These are phyloP conservation scores for Hapalemur alaotrensis DNA, from an alignment of 2,797 vertebrate species.

Conservation along the genomic window DNA sequence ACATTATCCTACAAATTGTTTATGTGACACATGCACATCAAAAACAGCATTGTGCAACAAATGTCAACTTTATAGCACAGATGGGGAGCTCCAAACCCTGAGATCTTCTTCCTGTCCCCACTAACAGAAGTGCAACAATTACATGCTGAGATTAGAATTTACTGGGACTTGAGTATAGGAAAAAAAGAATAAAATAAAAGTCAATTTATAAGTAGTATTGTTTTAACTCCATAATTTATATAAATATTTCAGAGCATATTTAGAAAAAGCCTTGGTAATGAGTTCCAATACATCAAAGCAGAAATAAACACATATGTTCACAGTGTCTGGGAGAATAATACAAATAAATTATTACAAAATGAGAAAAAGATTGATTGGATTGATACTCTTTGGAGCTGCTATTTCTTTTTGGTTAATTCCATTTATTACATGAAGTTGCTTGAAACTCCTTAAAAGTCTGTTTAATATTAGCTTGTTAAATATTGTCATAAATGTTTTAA, in stretches of 20 bases:
- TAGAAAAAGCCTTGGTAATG: conserved; percentile 66
- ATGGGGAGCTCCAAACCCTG: background rate
- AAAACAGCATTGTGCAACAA: background rate
- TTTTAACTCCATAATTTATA: conserved; percentile 59
- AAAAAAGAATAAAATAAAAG: conserved; percentile 36
- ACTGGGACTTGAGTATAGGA: background rate
- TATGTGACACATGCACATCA: background rate
- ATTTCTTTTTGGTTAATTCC: conserved; percentile 60
- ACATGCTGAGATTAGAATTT: conserved; percentile 27
- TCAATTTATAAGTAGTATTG: conserved; percentile 56
- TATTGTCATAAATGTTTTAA: conserved; percentile 79
- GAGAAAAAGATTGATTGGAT: conserved; percentile 73
- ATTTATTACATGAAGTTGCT: conserved; percentile 68
- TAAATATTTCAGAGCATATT: conserved; percentile 74
- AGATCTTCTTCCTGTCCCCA: background rate
- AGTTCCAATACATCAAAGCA: conserved; percentile 71
- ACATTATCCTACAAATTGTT: background rate
- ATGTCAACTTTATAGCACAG: background rate
- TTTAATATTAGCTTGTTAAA: conserved; percentile 77
- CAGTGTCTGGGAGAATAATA: conserved; percentile 52
- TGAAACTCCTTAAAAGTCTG: conserved; percentile 67
- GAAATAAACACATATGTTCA: conserved; percentile 71
- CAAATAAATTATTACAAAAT: conserved; percentile 75
- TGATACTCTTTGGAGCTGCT: conserved; percentile 55
- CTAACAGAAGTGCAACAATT: background rate